phyloP scores from a whole-genome alignment of 2,888 invertebrate species.

The Oxycera nigricornis region DNA sequence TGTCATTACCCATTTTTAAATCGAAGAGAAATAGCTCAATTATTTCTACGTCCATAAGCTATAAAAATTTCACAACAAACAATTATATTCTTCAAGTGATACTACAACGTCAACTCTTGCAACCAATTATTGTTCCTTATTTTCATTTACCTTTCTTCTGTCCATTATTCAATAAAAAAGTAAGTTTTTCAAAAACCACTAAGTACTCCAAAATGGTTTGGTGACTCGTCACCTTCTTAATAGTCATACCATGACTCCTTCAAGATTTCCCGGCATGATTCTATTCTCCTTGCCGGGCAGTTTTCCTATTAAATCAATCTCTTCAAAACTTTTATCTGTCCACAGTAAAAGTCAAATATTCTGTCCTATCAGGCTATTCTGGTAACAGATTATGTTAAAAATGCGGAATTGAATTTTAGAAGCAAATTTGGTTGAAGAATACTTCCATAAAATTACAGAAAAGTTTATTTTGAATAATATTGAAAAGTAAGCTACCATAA shows the following conservation, averaged over 20 bases:
- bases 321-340: not conserved
- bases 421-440: not conserved
- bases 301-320: conserved; percentile 11
- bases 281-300: not conserved
- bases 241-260: not conserved
- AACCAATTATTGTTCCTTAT: too few relatives aligned
- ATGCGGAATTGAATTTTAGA: not conserved
- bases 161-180: conserved; percentile 25
- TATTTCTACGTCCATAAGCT: too few relatives aligned
- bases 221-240: not conserved
- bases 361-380: too few relatives aligned
- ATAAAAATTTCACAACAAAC: too few relatives aligned
- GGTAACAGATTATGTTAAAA: not conserved
- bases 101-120: too few relatives aligned
- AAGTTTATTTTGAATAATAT: too few relatives aligned
- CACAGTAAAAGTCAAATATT: not conserved
- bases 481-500: too few relatives aligned
- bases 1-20: too few relatives aligned
- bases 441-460: too few relatives aligned
- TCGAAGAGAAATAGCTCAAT: too few relatives aligned
- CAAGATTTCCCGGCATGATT: not conserved
- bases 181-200: conserved; percentile 14
- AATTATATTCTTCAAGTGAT: too few relatives aligned
- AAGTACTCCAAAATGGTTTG: not conserved
- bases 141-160: conserved; percentile 16